Conservation (phyloP, 2,113 vertebrate genomes). For the Cavia aperea region DNA sequence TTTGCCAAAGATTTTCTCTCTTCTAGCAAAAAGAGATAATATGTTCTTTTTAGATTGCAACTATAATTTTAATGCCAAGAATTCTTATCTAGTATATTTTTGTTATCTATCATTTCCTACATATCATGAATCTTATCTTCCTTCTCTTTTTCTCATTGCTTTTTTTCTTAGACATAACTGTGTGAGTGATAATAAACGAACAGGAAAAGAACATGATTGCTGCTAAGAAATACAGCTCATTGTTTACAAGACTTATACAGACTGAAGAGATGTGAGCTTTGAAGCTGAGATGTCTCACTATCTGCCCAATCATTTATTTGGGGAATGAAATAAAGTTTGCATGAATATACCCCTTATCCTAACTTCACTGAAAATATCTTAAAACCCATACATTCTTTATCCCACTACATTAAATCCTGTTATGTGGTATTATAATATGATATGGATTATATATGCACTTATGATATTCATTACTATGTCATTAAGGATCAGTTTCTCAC, state of each 20-base stretch:
- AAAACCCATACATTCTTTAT: not conserved
- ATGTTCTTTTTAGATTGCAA: not conserved
- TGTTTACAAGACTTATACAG: not conserved
- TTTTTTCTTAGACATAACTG: not conserved
- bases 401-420: not conserved
- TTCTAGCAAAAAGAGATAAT: not conserved
- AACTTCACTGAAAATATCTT: not conserved
- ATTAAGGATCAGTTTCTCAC: not conserved
- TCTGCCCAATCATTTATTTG: not conserved
- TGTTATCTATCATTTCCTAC: not conserved
- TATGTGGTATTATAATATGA: not conserved
- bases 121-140: not conserved
- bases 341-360: not conserved
- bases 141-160: not conserved
- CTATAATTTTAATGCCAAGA: not conserved
- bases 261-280: not conserved
- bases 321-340: not conserved
- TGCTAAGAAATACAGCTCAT: not conserved
- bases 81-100: not conserved
- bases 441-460: not conserved
- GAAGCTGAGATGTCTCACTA: not conserved
- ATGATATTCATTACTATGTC: not conserved
- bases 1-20: not conserved
- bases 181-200: not conserved
- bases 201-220: not conserved